Evolutionary conservation across 1,140 invertebrate species (phyloP).

Genomic region (Lordiphosa mommai): DNA sequence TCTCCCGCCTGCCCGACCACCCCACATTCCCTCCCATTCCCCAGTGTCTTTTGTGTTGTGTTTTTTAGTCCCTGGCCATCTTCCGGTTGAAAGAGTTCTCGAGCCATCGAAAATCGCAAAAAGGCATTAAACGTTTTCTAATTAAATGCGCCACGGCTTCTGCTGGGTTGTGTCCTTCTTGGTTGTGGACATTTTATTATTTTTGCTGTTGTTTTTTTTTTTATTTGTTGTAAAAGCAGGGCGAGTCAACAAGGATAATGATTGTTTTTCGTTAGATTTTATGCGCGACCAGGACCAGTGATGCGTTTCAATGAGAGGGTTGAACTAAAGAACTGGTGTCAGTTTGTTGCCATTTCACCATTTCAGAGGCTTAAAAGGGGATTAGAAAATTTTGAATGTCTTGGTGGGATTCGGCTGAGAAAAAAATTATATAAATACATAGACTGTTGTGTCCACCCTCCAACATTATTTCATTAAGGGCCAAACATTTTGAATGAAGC

Average conservation of each 20-base stretch:
- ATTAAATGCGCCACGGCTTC: conserved; percentile 56
- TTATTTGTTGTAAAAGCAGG: neutral
- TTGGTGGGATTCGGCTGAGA: conserved; percentile 1
- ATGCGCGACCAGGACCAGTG: conserved; percentile 40
- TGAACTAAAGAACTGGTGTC: conserved; percentile 22
- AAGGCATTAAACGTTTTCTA: conserved; percentile 75
- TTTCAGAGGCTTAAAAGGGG: neutral
- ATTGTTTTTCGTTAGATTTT: conserved; percentile 53
- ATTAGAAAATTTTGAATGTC: conserved; percentile 7
- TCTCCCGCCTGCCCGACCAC: neutral
- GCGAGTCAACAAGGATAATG: conserved; percentile 65
- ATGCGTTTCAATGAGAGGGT: conserved; percentile 54
- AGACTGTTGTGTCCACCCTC: neutral
- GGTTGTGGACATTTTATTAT: conserved; percentile 59
- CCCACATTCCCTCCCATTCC: too few relatives aligned
- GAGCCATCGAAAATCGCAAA: conserved; percentile 26
- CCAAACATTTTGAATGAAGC: conserved; percentile 31
- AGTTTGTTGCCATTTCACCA: conserved; percentile 41
- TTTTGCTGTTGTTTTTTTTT: conserved; percentile 7
- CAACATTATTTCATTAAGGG: neutral
- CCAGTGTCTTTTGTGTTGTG: neutral
- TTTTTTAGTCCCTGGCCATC: neutral
- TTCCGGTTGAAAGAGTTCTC: conserved; percentile 41
- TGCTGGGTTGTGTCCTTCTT: conserved; percentile 20
- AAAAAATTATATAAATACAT: neutral